These are phyloP conservation scores for Drosophila mercatorum DNA, from an alignment of 2,888 invertebrate genomes.

Conservation along the genomic window DNA sequence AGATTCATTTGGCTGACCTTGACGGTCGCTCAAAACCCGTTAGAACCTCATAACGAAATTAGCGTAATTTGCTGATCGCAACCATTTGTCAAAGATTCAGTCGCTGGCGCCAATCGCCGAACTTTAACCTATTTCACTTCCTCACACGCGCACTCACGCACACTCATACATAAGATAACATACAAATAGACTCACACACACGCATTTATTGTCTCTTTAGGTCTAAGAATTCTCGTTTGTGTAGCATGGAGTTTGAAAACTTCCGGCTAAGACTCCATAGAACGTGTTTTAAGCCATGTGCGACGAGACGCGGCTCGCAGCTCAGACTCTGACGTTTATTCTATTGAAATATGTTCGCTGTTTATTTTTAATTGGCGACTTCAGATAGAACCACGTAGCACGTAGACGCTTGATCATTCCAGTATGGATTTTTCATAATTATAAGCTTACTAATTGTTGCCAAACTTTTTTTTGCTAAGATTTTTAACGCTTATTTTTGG, in stretches of 20 bases:
- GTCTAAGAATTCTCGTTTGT: constrained; percentile 60
- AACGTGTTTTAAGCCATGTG: constrained; percentile 74
- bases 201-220: neutral
- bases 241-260: constrained; percentile 38
- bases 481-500: constrained; percentile 23
- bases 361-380: constrained; percentile 21
- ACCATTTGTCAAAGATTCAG: constrained; percentile 51
- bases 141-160: constrained; percentile 52
- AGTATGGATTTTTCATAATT: constrained; percentile 41
- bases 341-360: constrained; percentile 18
- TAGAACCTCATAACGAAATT: constrained; percentile 53
- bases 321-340: constrained; percentile 8
- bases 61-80: constrained; percentile 51
- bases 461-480: constrained; percentile 21
- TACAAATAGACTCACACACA: neutral
- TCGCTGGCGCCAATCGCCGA: constrained; percentile 63
- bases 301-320: constrained; percentile 34
- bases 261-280: constrained; percentile 56
- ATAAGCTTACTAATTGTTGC: constrained; percentile 56
- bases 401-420: constrained; percentile 29
- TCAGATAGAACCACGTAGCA: constrained; percentile 50
- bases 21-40: constrained; percentile 55
- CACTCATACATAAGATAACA: neutral
- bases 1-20: constrained; percentile 54
- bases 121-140: constrained; percentile 80